Percentiles rank a stretch among this genome's conserved stretches.
Evolutionary conservation across 1,140 invertebrate genomes (phyloP).

Genomic region (Panagrolaimus sp.): DNA sequence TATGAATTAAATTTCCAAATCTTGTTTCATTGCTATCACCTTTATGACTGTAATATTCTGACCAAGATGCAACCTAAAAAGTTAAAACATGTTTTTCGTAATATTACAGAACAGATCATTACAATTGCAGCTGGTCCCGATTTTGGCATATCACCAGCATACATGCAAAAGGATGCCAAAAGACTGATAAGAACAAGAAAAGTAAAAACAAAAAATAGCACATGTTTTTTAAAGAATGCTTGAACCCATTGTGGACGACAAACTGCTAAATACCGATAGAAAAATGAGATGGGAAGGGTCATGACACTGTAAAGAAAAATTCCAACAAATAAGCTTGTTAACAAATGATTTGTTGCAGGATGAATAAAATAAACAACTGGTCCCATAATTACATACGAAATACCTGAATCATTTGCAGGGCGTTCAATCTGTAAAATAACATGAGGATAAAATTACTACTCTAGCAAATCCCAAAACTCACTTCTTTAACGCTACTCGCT

Average conservation of each 20-base stretch:
- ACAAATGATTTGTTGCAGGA: conserved; percentile 20
- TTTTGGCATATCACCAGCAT: conserved; percentile 14
- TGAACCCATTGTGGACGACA: not conserved
- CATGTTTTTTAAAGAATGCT: not conserved
- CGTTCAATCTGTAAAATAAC: conserved; percentile 19
- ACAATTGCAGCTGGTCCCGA: not conserved
- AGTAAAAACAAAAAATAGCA: not conserved
- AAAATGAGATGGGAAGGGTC: conserved; percentile 17
- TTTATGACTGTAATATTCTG: conserved; percentile 24
- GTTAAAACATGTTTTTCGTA: conserved; percentile 4
- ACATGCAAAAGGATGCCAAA: not conserved
- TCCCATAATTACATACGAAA: conserved; percentile 24
- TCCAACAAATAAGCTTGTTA: conserved; percentile 22
- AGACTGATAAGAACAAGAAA: conserved; percentile 6
- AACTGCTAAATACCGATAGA: conserved; percentile 19
- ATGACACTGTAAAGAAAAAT: conserved; percentile 21
- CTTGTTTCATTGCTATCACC: conserved; percentile 21
- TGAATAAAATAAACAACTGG: conserved; percentile 23
- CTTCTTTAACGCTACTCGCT: not conserved
- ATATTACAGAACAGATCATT: not conserved
- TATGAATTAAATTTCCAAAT: conserved; percentile 24
- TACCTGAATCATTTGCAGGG: conserved; percentile 24
- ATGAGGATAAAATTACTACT: not conserved
- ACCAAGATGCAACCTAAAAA: conserved; percentile 15
- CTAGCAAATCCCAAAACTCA: not conserved